Base-by-base conservation (phyloP, 1,140 invertebrate species). In the Protaetia brevitarsis region DNA sequence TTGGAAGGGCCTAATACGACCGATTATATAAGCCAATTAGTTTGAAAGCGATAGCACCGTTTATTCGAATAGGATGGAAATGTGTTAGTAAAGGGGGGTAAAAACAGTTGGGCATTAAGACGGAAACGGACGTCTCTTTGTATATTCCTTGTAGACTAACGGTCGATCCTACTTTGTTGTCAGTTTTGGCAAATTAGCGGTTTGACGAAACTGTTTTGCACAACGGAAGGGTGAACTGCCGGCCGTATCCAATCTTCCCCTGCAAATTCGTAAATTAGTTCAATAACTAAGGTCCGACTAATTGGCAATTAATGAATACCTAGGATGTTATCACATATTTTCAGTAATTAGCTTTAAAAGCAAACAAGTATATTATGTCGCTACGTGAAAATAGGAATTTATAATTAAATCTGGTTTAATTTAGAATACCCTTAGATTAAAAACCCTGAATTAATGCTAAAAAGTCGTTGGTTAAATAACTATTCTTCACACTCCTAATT, bases 1-100 rank as follows among this genome's bases (percentile, higher is more conserved):
- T 23, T 51, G 41, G 21, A 51, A 23, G 26, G 41, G 41, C 11
- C 41, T 51, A 51, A 16, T 51, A 23, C 41, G 13, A 23, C 11
- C 41, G 41, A 51, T 51, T 51, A 51, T 51, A 51, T 51, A 51
- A 51, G 41, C 41, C 41, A 51, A 51, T 51, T 51, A 51, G 41
- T 51, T 51, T 23, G 19, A 51, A 51, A 51, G 41, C 41, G 41
- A 51, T 51, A 51, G 26, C 41, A 51, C 26, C 41, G 41, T 51
- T 51, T 23, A 19, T 4, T 23, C 13, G 41, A 19, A 51, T 23
- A 8, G 13, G 13, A 8, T 8, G 16, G 41, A 51, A 51, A 23
- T 23, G 8, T 51, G 19, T 51, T 51, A 8, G 41, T 19, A 23
- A 23, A 51, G n/a, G n/a, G 7, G 41, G 41, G 41, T 51, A 51